Evolutionary conservation across 2,888 invertebrate genomes (phyloP), one percentile per base, ranked within the genome.

Genomic region (Anoplius nigerrimus): DNA sequence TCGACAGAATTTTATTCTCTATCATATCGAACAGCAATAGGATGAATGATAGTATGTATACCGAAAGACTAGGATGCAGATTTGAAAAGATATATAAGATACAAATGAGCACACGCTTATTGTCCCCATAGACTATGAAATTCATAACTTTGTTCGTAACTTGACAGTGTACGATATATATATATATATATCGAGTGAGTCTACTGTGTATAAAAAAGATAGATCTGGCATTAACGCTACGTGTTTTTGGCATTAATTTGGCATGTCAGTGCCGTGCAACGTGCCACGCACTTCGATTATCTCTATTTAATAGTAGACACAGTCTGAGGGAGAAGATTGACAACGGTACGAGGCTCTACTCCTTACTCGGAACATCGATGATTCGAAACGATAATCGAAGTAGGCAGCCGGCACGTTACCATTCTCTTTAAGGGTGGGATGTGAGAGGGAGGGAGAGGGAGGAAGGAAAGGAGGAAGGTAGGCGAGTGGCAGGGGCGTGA

Each of bases 51-150:
- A 8, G 34, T 8, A 48, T 46, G 43, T 75, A 69, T 51, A 66
- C 43, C 59, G 34, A 63, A 52, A 73, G 16, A 55, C 53, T 62
- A 60, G 54, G 54, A 42, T 55, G 71, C 52, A 62, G 53, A 64
- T 72, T 78, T 74, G 27, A 61, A 72, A 62, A 65, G 63, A 21
- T 56, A 34, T 34, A 72, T 78, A 78, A 78, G 69, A 64, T 79
- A 74, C 72, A 77, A 79, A 80, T 73, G 70, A 79, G 75, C 68
- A 70, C 69, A 75, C 73, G 76, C 69, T 84, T 84, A 85, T 85
- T 84, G 85, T 85, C 84, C 69, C 81, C 81, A 79, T 77, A 78
- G 79, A 80, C 69, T 79, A 69, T 59, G 71, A 59, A 66, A 22
- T 54, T 63, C 62, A 62, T 67, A 58, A 76, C 43, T 27, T 18